Base-by-base conservation (phyloP, 2,113 vertebrate genomes). In the Pogona vitticeps region DNA sequence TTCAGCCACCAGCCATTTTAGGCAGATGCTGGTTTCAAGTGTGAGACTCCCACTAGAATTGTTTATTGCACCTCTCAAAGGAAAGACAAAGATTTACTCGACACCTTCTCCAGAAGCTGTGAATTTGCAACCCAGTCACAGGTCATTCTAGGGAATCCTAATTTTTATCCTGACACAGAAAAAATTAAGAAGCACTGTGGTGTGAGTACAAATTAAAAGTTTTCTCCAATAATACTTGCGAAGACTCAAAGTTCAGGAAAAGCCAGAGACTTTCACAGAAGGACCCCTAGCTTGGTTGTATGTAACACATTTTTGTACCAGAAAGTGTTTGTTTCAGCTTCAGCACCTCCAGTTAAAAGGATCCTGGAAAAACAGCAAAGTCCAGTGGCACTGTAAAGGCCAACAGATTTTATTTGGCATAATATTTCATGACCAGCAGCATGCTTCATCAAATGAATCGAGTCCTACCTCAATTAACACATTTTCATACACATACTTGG, bases 51-150 rank as follows among this genome's bases (percentile, higher is more conserved):
- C 70, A 70, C 70, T 83, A 82, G 90, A 87, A 93, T 96, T 95
- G 96, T 95, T 95, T 94, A 96, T 94, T 93, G 89, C 94, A 92
- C 89, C 91, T 91, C 88, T 94, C 89, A 40, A 52, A 56, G 88
- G 86, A 90, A 92, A 89, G 93, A 94, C 90, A 94, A 38, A 94
- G 94, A 95, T 95, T 90, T 92, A 95, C 86, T 82, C 56, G 8
- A 84, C 36, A 3, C 89, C 86, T 87, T 90, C 90, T 89, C 63
- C 82, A 82, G 88, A 90, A 90, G 84, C 94, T 95, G 92, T 92
- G 95, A 90, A 88, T 93, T 87, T 93, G 91, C 88, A 86, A 81
- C 63, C 0, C 15, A 8, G 68, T 0, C 40, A 93, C 79, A 83
- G 76, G 78, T 76, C 63, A 28, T 87, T 90, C 56, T 0, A 15